Evolutionary conservation across 1,140 invertebrate species (phyloP), one percentile per base, ranked within the genome.

Genomic region (Brachionus rubens): DNA sequence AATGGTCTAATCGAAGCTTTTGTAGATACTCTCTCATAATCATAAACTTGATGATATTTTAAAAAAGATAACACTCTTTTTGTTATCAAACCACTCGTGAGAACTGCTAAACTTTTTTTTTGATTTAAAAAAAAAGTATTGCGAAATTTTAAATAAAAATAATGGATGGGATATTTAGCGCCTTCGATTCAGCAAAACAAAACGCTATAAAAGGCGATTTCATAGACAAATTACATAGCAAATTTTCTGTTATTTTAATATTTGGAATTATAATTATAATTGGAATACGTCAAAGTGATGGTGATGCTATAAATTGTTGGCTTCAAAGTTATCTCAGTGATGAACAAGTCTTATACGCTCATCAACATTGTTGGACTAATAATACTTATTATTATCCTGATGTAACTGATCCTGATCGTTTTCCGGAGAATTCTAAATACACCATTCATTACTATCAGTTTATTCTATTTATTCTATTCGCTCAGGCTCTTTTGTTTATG

Each of bases 401-500:
- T 10, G 36, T 36, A 12, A 50, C 14, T 2, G 68, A 72, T 24
- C 46, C 68, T 46, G 30, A 54, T 56, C 26, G 54, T 7, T 75
- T 56, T 14, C 30, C 72, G 16, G 43, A 72, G 50, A 50, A 12
- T 4, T 28, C 33, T 48, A 75, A 75, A 75, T 75, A 56, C 48
- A 28, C 28, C 7, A 62, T 76, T 10, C 80, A 80, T 24, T 83
- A 83, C 77, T 83, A 83, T 79, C 82, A 83, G 78, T 83, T 80
- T 82, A 80, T 83, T 56, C 82, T 82, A 21, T 80, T 83, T 40
- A 83, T 83, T 12, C 77, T 83, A 1, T 78, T 83, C 21, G 81
- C 82, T 67, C 80, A 80, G 80, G 81, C 82, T 1, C 80, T 83
- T 62, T 75, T 83, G 2, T 83, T 83, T 79, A 81, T 82, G 75